Percentiles rank a stretch among this genome's conserved stretches.
Evolutionary conservation across 2,797 vertebrate genomes (phyloP).

Genomic region (Neosilurus hyrtlii): DNA sequence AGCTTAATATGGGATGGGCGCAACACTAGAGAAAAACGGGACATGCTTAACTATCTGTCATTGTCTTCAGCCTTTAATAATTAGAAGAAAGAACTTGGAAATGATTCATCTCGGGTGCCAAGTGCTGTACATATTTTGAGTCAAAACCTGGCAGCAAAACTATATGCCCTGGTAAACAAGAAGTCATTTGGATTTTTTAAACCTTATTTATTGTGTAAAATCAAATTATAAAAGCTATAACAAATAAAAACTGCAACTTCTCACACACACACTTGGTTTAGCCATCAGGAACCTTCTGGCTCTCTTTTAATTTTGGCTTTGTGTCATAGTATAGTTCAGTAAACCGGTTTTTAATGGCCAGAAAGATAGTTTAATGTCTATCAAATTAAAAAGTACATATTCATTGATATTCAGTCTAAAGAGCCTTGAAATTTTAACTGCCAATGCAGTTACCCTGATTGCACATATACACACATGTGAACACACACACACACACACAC

Average conservation of each 20-base stretch:
- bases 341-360: neutral
- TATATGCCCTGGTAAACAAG: neutral
- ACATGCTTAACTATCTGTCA: neutral
- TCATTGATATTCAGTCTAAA: slow-evolving; percentile 2
- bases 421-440: slow-evolving; percentile 27
- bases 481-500: slow-evolving; percentile 13
- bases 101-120: neutral
- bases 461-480: slow-evolving; percentile 51
- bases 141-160: neutral
- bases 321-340: slow-evolving; percentile 8
- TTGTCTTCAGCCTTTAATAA: neutral
- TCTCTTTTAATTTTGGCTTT: slow-evolving; percentile 24
- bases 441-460: slow-evolving; percentile 28
- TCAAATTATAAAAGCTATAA: slow-evolving; percentile 8
- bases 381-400: slow-evolving; percentile 48
- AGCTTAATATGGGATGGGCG: neutral
- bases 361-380: slow-evolving; percentile 19
- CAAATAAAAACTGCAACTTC: slow-evolving; percentile 3
- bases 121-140: neutral
- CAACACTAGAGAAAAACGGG: neutral
- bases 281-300: slow-evolving; percentile 17
- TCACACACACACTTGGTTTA: slow-evolving; percentile 13
- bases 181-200: neutral
- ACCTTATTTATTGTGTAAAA: slow-evolving; percentile 24
- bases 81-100: neutral